Evolutionary conservation across 2,113 vertebrate genomes (phyloP), one percentile per base, ranked within the genome.

Genomic region (Sphaerodactylus townsendi): DNA sequence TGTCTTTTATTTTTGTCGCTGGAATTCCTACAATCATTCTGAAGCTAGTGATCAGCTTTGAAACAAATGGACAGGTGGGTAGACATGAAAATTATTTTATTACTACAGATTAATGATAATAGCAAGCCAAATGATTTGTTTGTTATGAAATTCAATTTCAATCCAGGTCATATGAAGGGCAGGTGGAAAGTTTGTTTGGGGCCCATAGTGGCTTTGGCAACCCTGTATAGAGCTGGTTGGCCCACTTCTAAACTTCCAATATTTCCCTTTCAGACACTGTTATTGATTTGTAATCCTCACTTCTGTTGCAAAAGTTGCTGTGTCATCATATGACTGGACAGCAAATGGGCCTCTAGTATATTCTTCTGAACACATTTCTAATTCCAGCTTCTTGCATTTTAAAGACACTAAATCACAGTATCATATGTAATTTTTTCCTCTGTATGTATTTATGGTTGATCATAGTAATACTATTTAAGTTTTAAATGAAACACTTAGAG

Each of bases 361-460:
- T 80, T 80, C 37, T 76, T 48, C 30, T 39, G 62, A 78, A 1
- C 23, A 85, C 68, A 76, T 84, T 46, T 74, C 87, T 88, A 1
- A 83, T 83, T 80, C 46, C 23, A 80, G 8, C 9, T 81, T 39
- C 59, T 23, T 65, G 14, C 3, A 59, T 0, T 93, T 92, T 85
- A 50, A 86, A 85, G 62, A 66, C 35, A 1, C 3, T 80, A 14
- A 2, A 53, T 53, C 50, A 53, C 50, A 53, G 50, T 17, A 11
- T 53, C 17, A 14, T 53, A 3, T 17, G 14, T 53, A 53, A 53
- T 73, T 73, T 73, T 68, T 11, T 19, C n/a, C 14, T 68, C 19
- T 68, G 17, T 76, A 11, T 23, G 33, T 56, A 35, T 48, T 14
- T 30, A n/a, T 73, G 11, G 11, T 46, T 23, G 14, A 33, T 10